Base-by-base conservation (phyloP, 2,888 invertebrate genomes). In the Tetanocera ferruginea region DNA sequence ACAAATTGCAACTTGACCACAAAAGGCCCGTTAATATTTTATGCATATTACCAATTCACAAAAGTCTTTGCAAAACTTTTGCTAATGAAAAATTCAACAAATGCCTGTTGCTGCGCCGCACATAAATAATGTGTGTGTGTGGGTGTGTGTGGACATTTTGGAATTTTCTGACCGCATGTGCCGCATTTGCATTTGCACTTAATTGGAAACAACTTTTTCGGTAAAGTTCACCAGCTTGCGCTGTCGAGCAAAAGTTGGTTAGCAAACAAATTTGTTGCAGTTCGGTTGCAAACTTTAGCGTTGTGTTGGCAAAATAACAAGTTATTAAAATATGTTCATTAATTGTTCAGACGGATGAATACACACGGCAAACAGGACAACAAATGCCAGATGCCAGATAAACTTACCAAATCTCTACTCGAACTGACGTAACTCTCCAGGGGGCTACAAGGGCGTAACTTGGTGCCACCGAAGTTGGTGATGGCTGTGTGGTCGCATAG, bases 401-500 rank as follows among this genome's bases (percentile, higher is more conserved):
- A 17, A 86, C 89, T 88, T 82, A 90, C 90, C 89, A 90, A 86
- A 85, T 90, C 90, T 80, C 90, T 83, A 75, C 89, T 90, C 0
- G 90, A 88, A 79, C 93, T 93, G 69, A 96, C 92, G 89, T 96
- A 96, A 83, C 96, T 96, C 90, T 96, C 96, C 55, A 94, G 93
- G 14, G 92, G 91, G 64, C 93, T 92, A 86, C 96, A 96, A 0
- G 96, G 96, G 60, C 96, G 92, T 14, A 96, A 84, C 79, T 87
- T 88, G 81, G 87, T 88, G 80, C 88, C 88, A 51, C 87, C 89
- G 31, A 88, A 77, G 78, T 85, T 88, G 74, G 88, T 87, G 78
- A 89, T 96, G 60, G 93, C 91, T 80, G 96, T 92, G 85, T 96
- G 96, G 81, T 96, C 96, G 89, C 96, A 96, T 72, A 96, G 91